Percentiles rank a stretch among this genome's conserved stretches.
Conservation (phyloP, 2,797 vertebrate species). For the Mastacembelus armatus region DNA sequence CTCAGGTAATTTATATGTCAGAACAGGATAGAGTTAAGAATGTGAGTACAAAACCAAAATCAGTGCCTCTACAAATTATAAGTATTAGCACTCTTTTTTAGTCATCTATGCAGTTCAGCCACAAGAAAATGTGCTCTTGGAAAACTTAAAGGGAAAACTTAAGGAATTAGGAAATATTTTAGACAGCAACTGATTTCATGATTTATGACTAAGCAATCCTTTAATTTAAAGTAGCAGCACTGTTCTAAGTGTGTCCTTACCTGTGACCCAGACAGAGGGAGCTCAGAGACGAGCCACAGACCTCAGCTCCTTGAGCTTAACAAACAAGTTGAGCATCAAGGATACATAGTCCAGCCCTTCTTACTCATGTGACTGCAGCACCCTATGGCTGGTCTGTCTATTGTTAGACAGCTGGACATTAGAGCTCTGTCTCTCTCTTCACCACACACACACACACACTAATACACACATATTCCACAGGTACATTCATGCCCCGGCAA, state of each 20-base stretch:
- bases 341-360: conserved; percentile 76
- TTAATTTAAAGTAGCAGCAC: conserved; percentile 16
- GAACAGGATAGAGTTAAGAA: no score
- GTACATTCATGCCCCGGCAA: conserved; percentile 31
- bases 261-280: conserved; percentile 61
- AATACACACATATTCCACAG: conserved; percentile 27
- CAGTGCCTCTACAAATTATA: no score
- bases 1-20: no score
- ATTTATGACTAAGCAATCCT: conserved; percentile 6
- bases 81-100: no score
- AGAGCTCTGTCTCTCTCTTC: conserved; percentile 8
- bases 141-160: background rate
- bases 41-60: no score
- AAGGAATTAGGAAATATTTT: background rate
- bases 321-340: conserved; percentile 70
- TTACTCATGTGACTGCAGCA: conserved; percentile 78
- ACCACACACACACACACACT: conserved; percentile 19
- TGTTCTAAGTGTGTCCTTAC: conserved; percentile 63
- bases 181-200: background rate
- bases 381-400: conserved; percentile 78
- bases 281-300: conserved; percentile 48
- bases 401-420: conserved; percentile 77
- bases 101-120: no score
- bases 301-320: conserved; percentile 65
- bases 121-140: background rate